Base-by-base conservation (phyloP, 2,888 invertebrate species). In the Hylaea fasciaria region DNA sequence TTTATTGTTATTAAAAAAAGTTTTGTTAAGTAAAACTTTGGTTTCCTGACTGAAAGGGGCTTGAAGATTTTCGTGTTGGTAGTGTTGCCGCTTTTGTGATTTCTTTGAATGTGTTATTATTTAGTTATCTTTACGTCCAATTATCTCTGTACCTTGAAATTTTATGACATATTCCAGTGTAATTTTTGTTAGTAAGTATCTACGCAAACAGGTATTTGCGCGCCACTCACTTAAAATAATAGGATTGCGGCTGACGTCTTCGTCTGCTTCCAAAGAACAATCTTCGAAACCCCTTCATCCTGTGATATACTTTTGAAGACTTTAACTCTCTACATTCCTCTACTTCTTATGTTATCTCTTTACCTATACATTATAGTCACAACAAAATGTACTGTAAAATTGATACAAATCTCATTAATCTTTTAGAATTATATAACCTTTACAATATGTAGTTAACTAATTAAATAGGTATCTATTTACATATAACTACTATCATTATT, bases 391-490 rank as follows among this genome's bases (percentile, higher is more conserved):
- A 52, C 17, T 43, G 9, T 0, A 28, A 37, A 48, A 17, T 39
- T 32, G 46, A 46, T n/a, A 29, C n/a, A 48, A 32, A 32, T 39
- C 12, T 55, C 50, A 40, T 0, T 29, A 29, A 16, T 11, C 22
- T 17, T 43, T 16, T 8, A 17, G 0, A 17, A 16, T 43, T 11
- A 39, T 41, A 28, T 12, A 22, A 49, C 22, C 11, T n/a, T n/a
- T 37, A 37, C 37, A 37, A 32, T 9, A 46, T 0, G 71, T 74
- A 74, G 72, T 68, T 68, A 71, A 71, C 64, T 72, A 66, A 68
- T 72, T 66, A 68, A 76, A 77, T 72, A 70, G n/a, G n/a, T n/a
- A n/a, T 57, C 65, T 70, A 71, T 67, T 71, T 74, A 32, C 32
- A 32, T 32, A 28, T 28, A 28, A 76, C 74, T 79, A 70, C 55